Base-by-base conservation (phyloP, 1,140 invertebrate species). In the Aradophagus sp. region DNA sequence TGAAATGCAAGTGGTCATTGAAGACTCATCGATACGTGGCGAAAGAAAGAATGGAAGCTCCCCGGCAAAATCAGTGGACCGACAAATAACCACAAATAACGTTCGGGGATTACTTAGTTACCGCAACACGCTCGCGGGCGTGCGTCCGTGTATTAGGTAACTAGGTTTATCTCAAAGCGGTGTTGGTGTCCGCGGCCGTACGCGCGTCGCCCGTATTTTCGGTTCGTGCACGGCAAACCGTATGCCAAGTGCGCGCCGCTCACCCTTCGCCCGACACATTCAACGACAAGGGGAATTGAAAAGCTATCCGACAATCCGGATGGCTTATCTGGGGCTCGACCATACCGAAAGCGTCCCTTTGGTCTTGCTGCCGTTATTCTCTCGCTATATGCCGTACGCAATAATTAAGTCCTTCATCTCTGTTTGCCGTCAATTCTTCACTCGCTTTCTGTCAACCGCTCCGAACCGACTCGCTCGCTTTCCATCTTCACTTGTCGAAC, bases 11-110 rank as follows among this genome's bases (percentile, higher is more conserved):
- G 35, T 45, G 16, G 20, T 32, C 58, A 48, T 58, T 34, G 52
- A 58, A 63, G 53, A 62, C 52, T 63, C 39, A 65, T 71, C 36
- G 59, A 41, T 61, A 73, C 67, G 63, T 65, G 31, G 8, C 45
- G 31, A 73, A 75, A 79, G n/a, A n/a, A n/a, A n/a, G n/a, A 80
- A 79, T 77, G 70, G 77, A 77, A 79, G 75, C 59, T 36, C 58
- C 38, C 58, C 68, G 17, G 27, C 16, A 17, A 36, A 70, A 58
- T 53, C 75, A 77, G 39, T 66, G 75, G 71, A 82, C 72, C 82
- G 82, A 80, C 71, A 84, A 84, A 84, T 84, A 84, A 84, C 80
- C 77, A 71, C 82, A 82, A 84, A 82, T 84, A 84, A 84, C 78
- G 77, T 82, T 82, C 73, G 77, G 73, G 80, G 82, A 84, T 84